A percentile compares a stretch with the other conserved stretches of the same genome.
Evolutionary conservation across 2,797 vertebrate genomes (phyloP).

Genomic region (Channallabes apus): DNA sequence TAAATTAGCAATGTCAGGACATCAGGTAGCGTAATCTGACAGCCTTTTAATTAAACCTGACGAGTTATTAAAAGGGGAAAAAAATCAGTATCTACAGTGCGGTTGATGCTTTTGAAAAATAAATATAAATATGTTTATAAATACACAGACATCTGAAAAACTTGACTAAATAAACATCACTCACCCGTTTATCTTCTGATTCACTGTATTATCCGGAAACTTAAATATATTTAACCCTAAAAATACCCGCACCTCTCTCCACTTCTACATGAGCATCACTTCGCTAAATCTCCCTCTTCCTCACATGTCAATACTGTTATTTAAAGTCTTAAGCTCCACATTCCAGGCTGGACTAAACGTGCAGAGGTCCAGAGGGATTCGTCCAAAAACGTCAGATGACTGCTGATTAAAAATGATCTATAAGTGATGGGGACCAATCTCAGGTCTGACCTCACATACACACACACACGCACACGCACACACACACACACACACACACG

Average conservation of each 20-base stretch:
- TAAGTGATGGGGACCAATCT: not conserved
- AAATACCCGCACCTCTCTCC: not conserved
- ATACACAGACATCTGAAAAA: not conserved
- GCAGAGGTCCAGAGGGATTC: slow-evolving; percentile 54
- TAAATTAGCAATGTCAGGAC: not conserved
- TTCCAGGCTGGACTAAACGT: slow-evolving; percentile 72
- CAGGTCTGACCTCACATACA: slow-evolving; percentile 47
- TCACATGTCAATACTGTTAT: not conserved
- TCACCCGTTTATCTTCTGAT: not conserved
- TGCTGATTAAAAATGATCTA: slow-evolving; percentile 70
- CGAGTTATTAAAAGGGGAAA: not conserved
- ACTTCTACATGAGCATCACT: not conserved
- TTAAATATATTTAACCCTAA: not conserved
- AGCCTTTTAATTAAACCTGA: not conserved
- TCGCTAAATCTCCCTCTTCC: not conserved
- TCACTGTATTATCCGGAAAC: not conserved
- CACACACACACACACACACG: not conserved
- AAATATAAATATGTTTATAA: not conserved
- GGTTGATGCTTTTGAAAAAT: not conserved
- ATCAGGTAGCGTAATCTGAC: not conserved
- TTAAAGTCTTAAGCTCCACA: slow-evolving; percentile 49
- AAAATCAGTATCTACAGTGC: not conserved
- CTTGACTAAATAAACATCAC: not conserved
- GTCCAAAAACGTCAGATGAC: slow-evolving; percentile 56
- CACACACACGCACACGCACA: not conserved